A percentile compares a stretch with the other conserved stretches of the same genome.
Evolutionary conservation across 2,888 invertebrate species (phyloP).

Genomic region (Acronicta psi): DNA sequence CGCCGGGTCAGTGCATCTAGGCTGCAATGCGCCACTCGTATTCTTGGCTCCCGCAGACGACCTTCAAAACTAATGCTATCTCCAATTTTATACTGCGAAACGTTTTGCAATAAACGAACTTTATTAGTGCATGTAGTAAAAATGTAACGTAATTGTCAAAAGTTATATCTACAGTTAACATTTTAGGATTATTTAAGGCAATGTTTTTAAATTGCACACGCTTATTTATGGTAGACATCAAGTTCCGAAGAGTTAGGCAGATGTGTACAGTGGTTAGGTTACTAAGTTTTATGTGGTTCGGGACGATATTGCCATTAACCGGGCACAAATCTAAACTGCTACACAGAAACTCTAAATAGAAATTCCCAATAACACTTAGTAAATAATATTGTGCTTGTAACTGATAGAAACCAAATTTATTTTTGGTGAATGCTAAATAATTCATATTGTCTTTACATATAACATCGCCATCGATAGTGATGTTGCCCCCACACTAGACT

Average conservation of each 20-base stretch:
- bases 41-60: slow-evolving; percentile 49
- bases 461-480: too few species aligned
- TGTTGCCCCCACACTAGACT: slow-evolving; percentile 1
- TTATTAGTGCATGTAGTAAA: slow-evolving; percentile 6
- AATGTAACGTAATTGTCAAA: neutral
- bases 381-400: too few species aligned
- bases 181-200: neutral
- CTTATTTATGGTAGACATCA: too few species aligned
- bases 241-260: neutral
- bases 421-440: too few species aligned
- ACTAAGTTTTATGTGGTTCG: too few species aligned
- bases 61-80: slow-evolving; percentile 50
- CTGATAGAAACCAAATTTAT: too few species aligned
- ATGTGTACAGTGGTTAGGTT: too few species aligned
- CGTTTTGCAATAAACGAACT: slow-evolving; percentile 18
- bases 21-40: slow-evolving; percentile 65
- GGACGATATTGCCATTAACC: too few species aligned
- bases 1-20: slow-evolving; percentile 57
- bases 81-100: slow-evolving; percentile 27
- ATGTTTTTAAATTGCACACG: slow-evolving; percentile 4
- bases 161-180: slow-evolving; percentile 10
- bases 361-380: too few species aligned
- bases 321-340: too few species aligned
- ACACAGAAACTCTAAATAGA: too few species aligned
- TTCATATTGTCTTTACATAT: too few species aligned